A percentile compares a stretch with the other conserved stretches of the same genome.
phyloP scores from a whole-genome alignment of 2,888 invertebrate species.

The Lycophotia porphyrea region DNA sequence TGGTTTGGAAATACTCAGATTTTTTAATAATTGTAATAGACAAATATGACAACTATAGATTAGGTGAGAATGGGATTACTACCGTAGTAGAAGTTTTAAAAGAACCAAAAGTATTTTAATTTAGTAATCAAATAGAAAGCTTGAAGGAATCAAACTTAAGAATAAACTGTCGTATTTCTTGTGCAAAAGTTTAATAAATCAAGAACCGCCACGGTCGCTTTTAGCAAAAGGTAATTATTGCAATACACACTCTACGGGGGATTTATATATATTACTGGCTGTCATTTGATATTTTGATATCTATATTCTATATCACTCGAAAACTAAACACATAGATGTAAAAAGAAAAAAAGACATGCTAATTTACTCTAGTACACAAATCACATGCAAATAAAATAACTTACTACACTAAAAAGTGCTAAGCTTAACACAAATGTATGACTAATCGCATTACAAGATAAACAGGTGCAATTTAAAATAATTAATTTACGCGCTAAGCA shows the following conservation, averaged over 20 bases:
- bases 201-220: neutral
- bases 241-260: neutral
- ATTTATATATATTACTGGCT: neutral
- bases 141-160: too few species aligned
- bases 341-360: neutral
- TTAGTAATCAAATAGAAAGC: neutral
- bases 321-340: neutral
- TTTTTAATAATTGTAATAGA: neutral
- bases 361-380: neutral
- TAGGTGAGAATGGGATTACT: neutral
- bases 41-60: neutral
- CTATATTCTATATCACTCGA: neutral
- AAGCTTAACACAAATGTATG: conserved; percentile 7
- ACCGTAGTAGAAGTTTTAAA: neutral
- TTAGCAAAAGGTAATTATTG: neutral
- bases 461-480: conserved; percentile 30
- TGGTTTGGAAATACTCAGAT: neutral
- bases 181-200: conserved; percentile 1
- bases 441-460: conserved; percentile 45
- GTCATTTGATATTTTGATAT: neutral
- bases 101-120: neutral
- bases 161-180: neutral
- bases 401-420: neutral
- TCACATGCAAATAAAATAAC: neutral
- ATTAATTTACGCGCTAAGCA: conserved; percentile 12